Conservation (phyloP, 2,797 vertebrate genomes). For the Paguma larvata region DNA sequence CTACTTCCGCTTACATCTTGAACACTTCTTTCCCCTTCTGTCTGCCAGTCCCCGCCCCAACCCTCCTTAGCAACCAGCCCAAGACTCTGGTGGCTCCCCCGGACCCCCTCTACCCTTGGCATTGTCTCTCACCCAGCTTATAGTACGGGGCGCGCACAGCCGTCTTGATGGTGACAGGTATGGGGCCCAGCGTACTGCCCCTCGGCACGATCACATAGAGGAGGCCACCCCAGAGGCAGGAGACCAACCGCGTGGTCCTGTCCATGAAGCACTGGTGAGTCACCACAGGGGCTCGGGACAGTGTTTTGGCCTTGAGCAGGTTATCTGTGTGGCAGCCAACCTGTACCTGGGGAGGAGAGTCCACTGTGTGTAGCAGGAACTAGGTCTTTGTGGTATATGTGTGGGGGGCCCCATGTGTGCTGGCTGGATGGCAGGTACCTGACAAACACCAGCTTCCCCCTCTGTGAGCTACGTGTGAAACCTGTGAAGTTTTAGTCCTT, state of each 20-base stretch:
- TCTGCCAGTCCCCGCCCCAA: no score
- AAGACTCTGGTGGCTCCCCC: accelerated
- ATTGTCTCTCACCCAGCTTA: slow-evolving; percentile 90
- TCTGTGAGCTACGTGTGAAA: neutral
- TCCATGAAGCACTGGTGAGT: slow-evolving; percentile 87
- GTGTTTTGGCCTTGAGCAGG: slow-evolving; percentile 77
- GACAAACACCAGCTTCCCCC: neutral
- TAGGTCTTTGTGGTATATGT: accelerated
- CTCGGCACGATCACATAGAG: slow-evolving; percentile 92
- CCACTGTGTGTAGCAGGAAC: neutral
- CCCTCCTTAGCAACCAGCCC: neutral
- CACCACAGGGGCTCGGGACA: slow-evolving; percentile 91
- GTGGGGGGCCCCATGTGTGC: neutral
- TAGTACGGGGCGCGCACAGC: slow-evolving; percentile 93
- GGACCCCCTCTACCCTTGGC: neutral
- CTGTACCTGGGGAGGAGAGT: slow-evolving; percentile 89
- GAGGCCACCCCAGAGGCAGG: slow-evolving; percentile 95
- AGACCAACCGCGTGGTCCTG: slow-evolving; percentile 86
- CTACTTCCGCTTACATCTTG: no score
- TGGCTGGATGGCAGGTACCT: no score
- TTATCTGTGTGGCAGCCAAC: slow-evolving; percentile 93
- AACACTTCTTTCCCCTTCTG: neutral
- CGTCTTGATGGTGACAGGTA: slow-evolving; percentile 86
- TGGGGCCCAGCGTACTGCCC: slow-evolving; percentile 85
- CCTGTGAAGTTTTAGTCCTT: neutral